Base-by-base conservation (phyloP, 2,888 invertebrate species). In the Ashinkailepas kermadecensis region DNA sequence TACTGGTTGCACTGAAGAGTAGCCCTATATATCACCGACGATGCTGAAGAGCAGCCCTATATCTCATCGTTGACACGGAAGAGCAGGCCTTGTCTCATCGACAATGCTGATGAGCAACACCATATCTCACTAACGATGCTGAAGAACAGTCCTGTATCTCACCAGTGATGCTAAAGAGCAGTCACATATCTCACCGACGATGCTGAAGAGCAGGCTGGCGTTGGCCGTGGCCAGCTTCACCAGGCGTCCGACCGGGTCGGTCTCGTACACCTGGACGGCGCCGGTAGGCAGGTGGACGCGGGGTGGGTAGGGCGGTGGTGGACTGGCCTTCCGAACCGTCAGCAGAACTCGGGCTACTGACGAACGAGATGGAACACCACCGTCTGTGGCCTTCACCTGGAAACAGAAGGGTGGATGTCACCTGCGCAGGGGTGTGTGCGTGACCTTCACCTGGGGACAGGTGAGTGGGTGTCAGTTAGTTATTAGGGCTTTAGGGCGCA, bases 151-250 rank as follows among this genome's bases (percentile, higher is more conserved):
- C 4, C 39, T 4, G 4, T 39, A 39, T 39, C 4, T 39, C 39
- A 39, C 39, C 39, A 4, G 39, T 4, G 39, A 39, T 39, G 39
- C 39, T 39, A 4, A 39, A 39, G 39, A 4, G 39, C 39, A 39
- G 39, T 4, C 4, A 1, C 39, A 39, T 39, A 39, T 39, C 39
- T 39, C 39, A 39, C 80, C 9, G 4, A 4, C 39, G 39, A 39
- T 39, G 86, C 94, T 93, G 88, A 94, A 98, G 94, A 95, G 97
- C 85, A 99, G 89, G 82, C 92, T 90, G 87, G 58, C 97, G 70
- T 90, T 89, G 11, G 96, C 97, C 86, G 94, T 93, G 86, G 97
- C 91, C 83, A 95, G 91, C 81, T 94, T 91, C 6, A 98, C 94
- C 84, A 95, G 90, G 88, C 93, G 94, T 56, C 96, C 96, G 65